Base-by-base conservation (phyloP, 2,888 invertebrate species). In the Amorpha juglandis region DNA sequence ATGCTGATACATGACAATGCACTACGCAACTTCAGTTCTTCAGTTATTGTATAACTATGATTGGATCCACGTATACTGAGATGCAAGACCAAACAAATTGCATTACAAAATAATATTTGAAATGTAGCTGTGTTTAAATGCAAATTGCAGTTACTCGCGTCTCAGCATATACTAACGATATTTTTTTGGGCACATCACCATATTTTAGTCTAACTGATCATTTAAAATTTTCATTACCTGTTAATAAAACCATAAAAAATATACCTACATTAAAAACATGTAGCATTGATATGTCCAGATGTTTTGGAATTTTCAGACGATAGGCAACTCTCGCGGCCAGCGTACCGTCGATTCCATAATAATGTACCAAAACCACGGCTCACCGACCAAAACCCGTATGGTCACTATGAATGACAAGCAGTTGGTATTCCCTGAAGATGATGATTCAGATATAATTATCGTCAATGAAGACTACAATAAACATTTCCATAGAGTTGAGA, bases 261-360 rank as follows among this genome's bases (percentile, higher is more conserved):
- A 6, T 6, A 58, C 16, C 16, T 11, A 19, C n/a, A 16, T 11
- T 42, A 58, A 42, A 81, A 71, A 75, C 79, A 75, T 75, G 72
- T 86, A 72, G 90, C 86, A 92, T 92, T 94, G 93, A 94, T 94
- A 89, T 90, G 92, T 94, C 90, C 95, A 97, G 97, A 95, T 95
- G 88, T 95, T 97, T 86, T 97, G 97, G 97, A 96, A 97, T 80
- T 97, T 97, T 86, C 97, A 97, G 95, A 95, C 95, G 55, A 94
- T 95, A 76, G 94, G 95, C 0, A 96, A 95, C 86, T 96, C 95
- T 0, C 94, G 96, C 68, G 96, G 96, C 50, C 97, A 96, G 84
- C 94, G 96, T 67, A 95, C 96, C 90, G 91, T 87, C 0, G 92
- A 92, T 64, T 93, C 90, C 0, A 80, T 91, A 21, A 83, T 88